phyloP scores from a whole-genome alignment of 2,797 vertebrate species.

The Spinibarbus caldwelli region DNA sequence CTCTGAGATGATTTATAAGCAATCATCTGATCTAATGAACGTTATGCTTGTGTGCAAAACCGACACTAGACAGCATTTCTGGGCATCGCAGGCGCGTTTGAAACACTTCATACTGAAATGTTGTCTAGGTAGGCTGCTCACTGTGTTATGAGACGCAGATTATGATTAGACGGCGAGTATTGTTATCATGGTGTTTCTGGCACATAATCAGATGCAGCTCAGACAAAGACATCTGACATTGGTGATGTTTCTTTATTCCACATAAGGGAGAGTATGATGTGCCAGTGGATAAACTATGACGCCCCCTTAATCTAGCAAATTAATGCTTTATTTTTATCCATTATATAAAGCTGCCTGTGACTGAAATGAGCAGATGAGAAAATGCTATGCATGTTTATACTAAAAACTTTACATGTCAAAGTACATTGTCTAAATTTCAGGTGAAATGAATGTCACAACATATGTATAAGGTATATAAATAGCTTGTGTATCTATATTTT shows the following conservation, averaged over 20 bases:
- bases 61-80: background rate
- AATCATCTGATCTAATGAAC: background rate
- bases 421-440: background rate
- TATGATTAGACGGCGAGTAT: background rate
- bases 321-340: background rate
- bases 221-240: slow-evolving; percentile 24
- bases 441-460: background rate
- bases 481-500: no score
- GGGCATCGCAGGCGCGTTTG: background rate
- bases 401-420: no score
- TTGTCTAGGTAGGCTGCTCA: background rate
- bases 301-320: background rate
- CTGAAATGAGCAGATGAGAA: background rate
- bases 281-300: background rate
- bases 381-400: background rate
- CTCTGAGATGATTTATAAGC: background rate
- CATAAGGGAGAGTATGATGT: background rate
- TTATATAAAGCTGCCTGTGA: background rate
- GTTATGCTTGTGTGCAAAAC: background rate
- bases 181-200: slow-evolving; percentile 10
- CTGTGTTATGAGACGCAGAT: background rate
- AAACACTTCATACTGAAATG: background rate
- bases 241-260: background rate
- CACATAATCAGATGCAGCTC: slow-evolving; percentile 16
- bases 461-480: background rate